Evolutionary conservation across 2,888 invertebrate genomes (phyloP).

Genomic region (Callyntrura guangdongensis): DNA sequence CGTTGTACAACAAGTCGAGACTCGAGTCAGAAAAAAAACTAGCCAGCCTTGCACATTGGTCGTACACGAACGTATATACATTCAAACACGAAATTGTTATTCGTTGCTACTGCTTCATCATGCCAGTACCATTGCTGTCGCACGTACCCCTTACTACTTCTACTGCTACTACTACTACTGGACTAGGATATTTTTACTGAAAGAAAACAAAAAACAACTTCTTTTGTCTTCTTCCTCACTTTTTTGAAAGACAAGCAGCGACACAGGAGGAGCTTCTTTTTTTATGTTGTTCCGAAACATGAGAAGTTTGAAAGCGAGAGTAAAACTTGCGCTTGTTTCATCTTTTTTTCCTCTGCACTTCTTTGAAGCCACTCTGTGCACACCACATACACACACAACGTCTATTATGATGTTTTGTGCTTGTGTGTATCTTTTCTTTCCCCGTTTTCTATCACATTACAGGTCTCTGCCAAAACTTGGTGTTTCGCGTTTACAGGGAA

Average conservation of each 20-base stretch:
- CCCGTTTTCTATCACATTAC: no score
- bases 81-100: not conserved
- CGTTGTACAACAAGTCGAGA: not conserved
- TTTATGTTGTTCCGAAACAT: not conserved
- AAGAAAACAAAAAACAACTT: not conserved
- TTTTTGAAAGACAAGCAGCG: conserved; percentile 3
- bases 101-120: not conserved
- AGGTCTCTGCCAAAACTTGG: no score
- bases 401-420: not conserved
- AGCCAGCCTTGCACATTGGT: conserved; percentile 1
- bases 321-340: not conserved
- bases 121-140: not conserved
- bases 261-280: conserved; percentile 1
- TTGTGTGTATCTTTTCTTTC: not conserved
- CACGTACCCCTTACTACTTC: no score
- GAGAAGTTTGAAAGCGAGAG: conserved; percentile 9
- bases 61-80: not conserved
- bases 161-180: no score
- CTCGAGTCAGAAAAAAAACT: not conserved
- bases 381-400: not conserved
- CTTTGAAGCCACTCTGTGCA: not conserved
- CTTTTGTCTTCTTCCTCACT: not conserved
- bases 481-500: no score
- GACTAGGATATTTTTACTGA: no score
- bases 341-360: not conserved